Conservation (phyloP, 2,888 invertebrate genomes). For the Nymphalis polychloros region DNA sequence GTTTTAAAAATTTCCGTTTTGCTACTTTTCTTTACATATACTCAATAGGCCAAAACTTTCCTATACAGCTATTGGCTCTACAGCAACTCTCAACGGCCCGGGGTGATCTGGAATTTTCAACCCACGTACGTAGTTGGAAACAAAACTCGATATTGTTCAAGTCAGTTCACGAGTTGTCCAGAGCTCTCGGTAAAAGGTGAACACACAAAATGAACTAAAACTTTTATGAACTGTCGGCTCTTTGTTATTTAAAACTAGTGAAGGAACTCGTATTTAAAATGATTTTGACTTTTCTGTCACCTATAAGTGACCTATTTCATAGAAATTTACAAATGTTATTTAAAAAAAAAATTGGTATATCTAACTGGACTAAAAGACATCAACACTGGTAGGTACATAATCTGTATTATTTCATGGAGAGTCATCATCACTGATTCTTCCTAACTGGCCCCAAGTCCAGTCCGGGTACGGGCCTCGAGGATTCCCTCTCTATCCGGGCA, state of each 20-base stretch:
- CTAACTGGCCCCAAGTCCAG: no score
- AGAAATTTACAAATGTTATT: no score
- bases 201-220: constrained; percentile 28
- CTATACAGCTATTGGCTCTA: constrained; percentile 1
- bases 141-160: constrained; percentile 26
- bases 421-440: no score
- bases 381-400: no score
- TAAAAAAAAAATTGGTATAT: no score
- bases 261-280: neutral
- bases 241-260: neutral
- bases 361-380: no score
- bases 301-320: no score
- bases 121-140: constrained; percentile 22
- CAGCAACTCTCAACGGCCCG: neutral
- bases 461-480: no score
- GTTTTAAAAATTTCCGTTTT: neutral
- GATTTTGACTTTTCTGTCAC: neutral
- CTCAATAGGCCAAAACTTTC: constrained; percentile 9
- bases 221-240: constrained; percentile 29
- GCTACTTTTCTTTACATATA: neutral
- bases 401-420: no score
- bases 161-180: constrained; percentile 21
- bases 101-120: constrained; percentile 13
- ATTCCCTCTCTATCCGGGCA: no score
- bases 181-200: constrained; percentile 19